Base-by-base conservation (phyloP, 2,113 vertebrate genomes). In the Sigmodon hispidus region DNA sequence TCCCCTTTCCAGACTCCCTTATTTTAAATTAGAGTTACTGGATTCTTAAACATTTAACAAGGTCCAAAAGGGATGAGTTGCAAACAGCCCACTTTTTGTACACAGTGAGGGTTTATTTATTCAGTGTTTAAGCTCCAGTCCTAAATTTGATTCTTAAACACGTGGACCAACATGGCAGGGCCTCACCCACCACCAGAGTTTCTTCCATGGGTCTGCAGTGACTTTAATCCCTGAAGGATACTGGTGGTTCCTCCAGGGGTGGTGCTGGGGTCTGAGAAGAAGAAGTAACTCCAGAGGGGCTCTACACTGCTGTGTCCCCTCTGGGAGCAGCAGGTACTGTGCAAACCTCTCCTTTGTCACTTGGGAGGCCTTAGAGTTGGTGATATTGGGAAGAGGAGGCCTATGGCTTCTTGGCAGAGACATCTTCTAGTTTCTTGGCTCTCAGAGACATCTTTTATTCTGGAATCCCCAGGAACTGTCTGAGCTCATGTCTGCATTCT, bases 221-320 rank as follows among this genome's bases (percentile, higher is more conserved):
- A 34, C 24, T 34, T 45, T 3, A 7, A 75, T 24, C 40, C 57
- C 40, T n/a, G 36, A 12, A 50, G 87, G 40, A 31, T 81, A 13
- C 10, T 7, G 1, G 26, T 52, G 52, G 10, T 21, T 2, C 50
- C 29, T 0, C 7, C 13, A 69, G 34, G 1, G 29, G 61, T n/a
- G 21, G 50, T 24, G 3, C 34, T 84, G 3, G 26, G n/a, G 5
- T 19, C 45, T 88, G 36, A 43, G 55, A 55, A 77, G 69, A 26
- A 36, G 10, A 85, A 59, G 36, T 9, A 2, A 19, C 15, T 29
- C 31, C 3, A 24, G 5, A 15, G 26, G 13, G 7, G 4, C 22
- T 61, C 17, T 36, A 36, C 0, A 6, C 22, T 26, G 45, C 3
- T 0, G 0, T 6, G 34, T 29, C 15, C 17, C 34, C 4, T 57